These are phyloP conservation scores for Bombyx mandarina DNA, from an alignment of 1,140 invertebrate genomes.

Conservation along the genomic window DNA sequence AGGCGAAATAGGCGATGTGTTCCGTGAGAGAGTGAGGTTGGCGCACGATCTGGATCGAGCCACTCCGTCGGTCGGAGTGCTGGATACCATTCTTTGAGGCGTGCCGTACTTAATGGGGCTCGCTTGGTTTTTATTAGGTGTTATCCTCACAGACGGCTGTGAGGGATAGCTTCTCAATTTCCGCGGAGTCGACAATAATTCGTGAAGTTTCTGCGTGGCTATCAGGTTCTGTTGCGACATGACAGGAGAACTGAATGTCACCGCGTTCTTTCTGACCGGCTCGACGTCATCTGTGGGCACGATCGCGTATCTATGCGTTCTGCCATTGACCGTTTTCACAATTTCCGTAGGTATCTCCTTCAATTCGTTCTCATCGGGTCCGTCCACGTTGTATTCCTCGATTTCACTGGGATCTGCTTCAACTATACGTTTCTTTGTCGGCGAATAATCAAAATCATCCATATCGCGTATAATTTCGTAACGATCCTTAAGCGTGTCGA, in stretches of 20 bases:
- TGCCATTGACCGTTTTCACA: slow-evolving; percentile 74
- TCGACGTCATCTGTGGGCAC: slow-evolving; percentile 72
- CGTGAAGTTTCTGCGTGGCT: slow-evolving; percentile 82
- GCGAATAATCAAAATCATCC: slow-evolving; percentile 72
- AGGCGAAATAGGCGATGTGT: slow-evolving; percentile 58
- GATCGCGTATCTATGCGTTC: slow-evolving; percentile 73
- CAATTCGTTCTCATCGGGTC: slow-evolving; percentile 71
- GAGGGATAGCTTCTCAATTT: slow-evolving; percentile 72
- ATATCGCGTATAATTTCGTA: slow-evolving; percentile 72
- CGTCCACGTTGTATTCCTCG: slow-evolving; percentile 73
- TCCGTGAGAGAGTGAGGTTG: slow-evolving; percentile 42
- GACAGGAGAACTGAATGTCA: slow-evolving; percentile 50
- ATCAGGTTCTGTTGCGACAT: slow-evolving; percentile 73
- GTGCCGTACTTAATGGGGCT: slow-evolving; percentile 43
- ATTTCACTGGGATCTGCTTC: slow-evolving; percentile 68
- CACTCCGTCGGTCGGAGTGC: slow-evolving; percentile 54
- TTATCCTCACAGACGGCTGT: slow-evolving; percentile 59
- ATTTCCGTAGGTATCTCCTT: slow-evolving; percentile 73
- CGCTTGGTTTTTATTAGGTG: slow-evolving; percentile 44
- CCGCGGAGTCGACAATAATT: slow-evolving; percentile 79
- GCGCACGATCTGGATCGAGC: slow-evolving; percentile 62
- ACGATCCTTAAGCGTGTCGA: slow-evolving; percentile 49
- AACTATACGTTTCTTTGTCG: slow-evolving; percentile 70
- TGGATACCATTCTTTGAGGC: slow-evolving; percentile 58
- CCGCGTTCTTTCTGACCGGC: slow-evolving; percentile 44